phyloP scores from a whole-genome alignment of 2,888 invertebrate species.

The Agrochola litura region DNA sequence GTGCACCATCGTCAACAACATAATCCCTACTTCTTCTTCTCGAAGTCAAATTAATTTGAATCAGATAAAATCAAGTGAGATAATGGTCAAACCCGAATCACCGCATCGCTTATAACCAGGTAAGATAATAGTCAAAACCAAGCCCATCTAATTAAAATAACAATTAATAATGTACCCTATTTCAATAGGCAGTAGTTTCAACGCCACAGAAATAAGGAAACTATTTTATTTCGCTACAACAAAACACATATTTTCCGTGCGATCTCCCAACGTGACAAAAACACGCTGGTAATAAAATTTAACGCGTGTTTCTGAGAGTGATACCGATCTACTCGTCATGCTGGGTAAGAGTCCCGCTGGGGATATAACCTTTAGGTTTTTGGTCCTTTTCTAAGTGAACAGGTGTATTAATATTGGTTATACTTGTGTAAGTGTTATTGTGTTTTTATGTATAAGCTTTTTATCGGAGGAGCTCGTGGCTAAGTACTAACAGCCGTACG shows the following conservation, averaged over 20 bases:
- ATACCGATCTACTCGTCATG: slow-evolving; percentile 23
- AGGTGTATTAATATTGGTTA: slow-evolving; percentile 12
- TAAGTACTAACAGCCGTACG: too few species aligned
- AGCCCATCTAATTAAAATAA: background rate
- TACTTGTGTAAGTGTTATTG: too few species aligned
- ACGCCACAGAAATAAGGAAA: background rate
- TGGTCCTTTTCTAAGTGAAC: slow-evolving; percentile 10
- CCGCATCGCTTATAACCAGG: background rate
- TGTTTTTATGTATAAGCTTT: too few species aligned
- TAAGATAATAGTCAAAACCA: background rate
- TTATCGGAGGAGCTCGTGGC: too few species aligned
- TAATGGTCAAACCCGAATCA: background rate
- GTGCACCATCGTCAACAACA: too few species aligned
- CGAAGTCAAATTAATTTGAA: background rate
- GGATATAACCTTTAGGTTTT: slow-evolving; percentile 6
- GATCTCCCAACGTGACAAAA: slow-evolving; percentile 27
- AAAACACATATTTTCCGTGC: background rate
- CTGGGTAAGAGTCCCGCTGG: slow-evolving; percentile 27
- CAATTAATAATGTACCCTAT: background rate
- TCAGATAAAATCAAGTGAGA: too few species aligned
- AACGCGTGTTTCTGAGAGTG: slow-evolving; percentile 34
- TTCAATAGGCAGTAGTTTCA: background rate
- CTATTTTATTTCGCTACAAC: background rate
- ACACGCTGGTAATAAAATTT: slow-evolving; percentile 51
- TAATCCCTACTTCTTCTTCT: too few species aligned